phyloP scores from a whole-genome alignment of 2,888 invertebrate species.

The Sympetrum striolatum region DNA sequence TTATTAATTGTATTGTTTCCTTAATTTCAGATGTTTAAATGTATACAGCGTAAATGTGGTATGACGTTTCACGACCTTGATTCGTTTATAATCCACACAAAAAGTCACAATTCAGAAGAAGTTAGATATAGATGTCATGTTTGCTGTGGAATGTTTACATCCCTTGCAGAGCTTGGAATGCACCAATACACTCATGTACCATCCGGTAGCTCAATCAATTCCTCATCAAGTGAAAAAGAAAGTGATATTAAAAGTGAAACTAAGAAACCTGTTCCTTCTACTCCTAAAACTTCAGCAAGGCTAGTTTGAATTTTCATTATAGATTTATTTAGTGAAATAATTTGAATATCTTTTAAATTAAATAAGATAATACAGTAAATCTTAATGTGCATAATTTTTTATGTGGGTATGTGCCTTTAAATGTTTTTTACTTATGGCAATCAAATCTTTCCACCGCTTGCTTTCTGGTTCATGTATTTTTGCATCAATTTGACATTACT shows the following conservation, averaged over 20 bases:
- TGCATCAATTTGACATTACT: too few relatives aligned
- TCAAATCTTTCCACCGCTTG: too few relatives aligned
- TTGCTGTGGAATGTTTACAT: constrained; percentile 65
- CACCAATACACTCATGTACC: constrained; percentile 68
- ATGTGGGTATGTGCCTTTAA: too few relatives aligned
- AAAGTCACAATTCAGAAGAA: constrained; percentile 63
- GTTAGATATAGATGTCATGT: constrained; percentile 69
- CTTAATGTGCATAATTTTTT: too few relatives aligned
- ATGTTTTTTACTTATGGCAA: too few relatives aligned
- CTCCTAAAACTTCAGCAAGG: constrained; percentile 49
- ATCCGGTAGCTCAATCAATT: constrained; percentile 48
- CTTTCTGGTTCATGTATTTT: too few relatives aligned
- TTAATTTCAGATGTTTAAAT: constrained; percentile 65
- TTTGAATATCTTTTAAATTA: too few relatives aligned
- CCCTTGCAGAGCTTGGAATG: constrained; percentile 67
- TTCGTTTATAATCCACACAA: constrained; percentile 68
- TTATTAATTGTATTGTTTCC: constrained; percentile 28
- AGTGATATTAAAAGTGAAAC: constrained; percentile 56
- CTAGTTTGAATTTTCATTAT: background rate
- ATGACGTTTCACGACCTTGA: constrained; percentile 69
- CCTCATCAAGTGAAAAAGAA: constrained; percentile 51
- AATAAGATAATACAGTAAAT: too few relatives aligned
- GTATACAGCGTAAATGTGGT: constrained; percentile 69
- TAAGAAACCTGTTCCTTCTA: constrained; percentile 57
- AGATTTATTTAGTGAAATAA: too few relatives aligned